Evolutionary conservation across 2,113 vertebrate genomes (phyloP), one percentile per base, ranked within the genome.

Genomic region (Coreoperca whiteheadi): DNA sequence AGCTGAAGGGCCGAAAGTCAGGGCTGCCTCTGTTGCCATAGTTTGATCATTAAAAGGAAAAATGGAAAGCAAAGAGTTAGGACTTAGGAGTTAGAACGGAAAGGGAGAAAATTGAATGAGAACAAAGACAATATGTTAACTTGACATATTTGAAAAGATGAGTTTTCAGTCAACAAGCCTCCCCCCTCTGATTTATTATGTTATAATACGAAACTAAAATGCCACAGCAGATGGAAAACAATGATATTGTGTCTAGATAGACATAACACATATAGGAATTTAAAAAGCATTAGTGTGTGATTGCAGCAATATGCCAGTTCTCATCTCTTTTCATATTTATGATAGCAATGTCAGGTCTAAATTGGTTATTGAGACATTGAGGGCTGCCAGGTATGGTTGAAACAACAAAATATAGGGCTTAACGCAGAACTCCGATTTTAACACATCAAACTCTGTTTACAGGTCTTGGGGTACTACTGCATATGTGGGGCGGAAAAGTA

Each of bases 141-240:
- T 18, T 46, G 18, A 56, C 50, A 56, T 32, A 30, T 56, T 56
- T 77, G 37, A 56, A 77, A 65, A 56, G 34, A 64, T 53, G 16
- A 48, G 18, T 32, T 66, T 66, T 77, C 53, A 78, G 41, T 69
- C 43, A 60, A 39, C 41, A 28, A 15, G 28, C 28, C 12, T 14
- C 30, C 67, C 8, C 23, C 21, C 21, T 54, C 16, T 43, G 20
- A 20, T 57, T 66, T 43, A 77, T 56, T 65, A 18, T 25, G 39
- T 54, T 21, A 18, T n/a, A 12, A 56, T 56, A 67, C 8, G 10
- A 57, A 32, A 46, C 25, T 32, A 32, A 67, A 57, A 67, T 46
- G 25, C 37, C 63, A 77, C 28, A 34, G 61, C 18, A 32, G 25
- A 56, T 77, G 63, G 51, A 46, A 43, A 67, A 56, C 9, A 30